Conservation (phyloP, 2,113 vertebrate genomes). For the Neolamprologus fasciatus region DNA sequence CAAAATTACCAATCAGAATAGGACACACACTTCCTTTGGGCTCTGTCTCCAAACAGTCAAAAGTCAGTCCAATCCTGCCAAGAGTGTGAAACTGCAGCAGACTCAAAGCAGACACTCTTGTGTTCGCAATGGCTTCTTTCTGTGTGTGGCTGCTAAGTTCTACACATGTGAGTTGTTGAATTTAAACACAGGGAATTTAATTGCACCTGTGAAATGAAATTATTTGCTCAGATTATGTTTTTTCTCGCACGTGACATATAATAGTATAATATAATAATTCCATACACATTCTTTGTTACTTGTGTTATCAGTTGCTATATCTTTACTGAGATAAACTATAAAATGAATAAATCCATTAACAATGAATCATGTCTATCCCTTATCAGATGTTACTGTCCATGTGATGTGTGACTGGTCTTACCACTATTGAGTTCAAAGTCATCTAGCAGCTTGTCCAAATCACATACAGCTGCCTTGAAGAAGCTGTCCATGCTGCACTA, state of each 20-base stretch:
- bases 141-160: background rate
- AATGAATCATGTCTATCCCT: background rate
- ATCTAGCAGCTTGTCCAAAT: slow-evolving; percentile 94
- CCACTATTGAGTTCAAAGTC: slow-evolving; percentile 94
- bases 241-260: background rate
- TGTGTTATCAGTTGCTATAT: background rate
- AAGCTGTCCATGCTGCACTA: slow-evolving; percentile 88
- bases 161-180: background rate
- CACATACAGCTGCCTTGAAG: slow-evolving; percentile 93
- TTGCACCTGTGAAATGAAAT: background rate
- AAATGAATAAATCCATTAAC: background rate
- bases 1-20: background rate
- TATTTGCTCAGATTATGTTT: background rate
- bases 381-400: background rate
- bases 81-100: background rate
- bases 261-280: background rate
- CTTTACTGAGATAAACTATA: background rate
- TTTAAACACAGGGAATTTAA: background rate
- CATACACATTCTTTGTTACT: background rate
- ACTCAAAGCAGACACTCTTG: background rate
- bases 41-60: background rate
- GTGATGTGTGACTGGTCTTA: slow-evolving; percentile 32
- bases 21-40: background rate
- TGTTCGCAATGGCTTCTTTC: background rate
- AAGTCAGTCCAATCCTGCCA: background rate